These are phyloP conservation scores for Pampusana beccarii DNA, from an alignment of 2,113 vertebrate species.

Conservation along the genomic window DNA sequence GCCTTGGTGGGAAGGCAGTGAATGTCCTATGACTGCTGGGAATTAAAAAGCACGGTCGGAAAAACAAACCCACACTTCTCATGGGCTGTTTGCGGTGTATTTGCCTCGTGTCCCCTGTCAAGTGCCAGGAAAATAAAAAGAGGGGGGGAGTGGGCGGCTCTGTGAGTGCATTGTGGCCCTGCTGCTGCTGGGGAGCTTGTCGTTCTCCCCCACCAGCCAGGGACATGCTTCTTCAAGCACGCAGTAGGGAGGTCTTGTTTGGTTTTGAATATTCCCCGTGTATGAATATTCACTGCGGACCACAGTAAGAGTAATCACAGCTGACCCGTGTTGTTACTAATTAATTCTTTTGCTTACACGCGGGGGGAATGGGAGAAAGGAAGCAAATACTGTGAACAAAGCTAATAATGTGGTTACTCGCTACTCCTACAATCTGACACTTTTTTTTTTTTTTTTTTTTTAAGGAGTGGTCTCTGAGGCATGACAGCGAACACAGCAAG, in stretches of 20 bases:
- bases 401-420: not conserved
- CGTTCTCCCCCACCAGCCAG: not conserved
- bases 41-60: not conserved
- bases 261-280: not conserved
- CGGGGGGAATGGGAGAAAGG: not conserved
- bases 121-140: not conserved
- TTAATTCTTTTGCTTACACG: slow-evolving; percentile 50
- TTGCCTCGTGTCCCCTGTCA: not conserved
- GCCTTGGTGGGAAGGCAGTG: not conserved
- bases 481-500: not conserved
- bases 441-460: not conserved
- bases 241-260: slow-evolving; percentile 29
- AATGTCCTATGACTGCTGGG: not conserved
- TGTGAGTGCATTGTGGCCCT: not conserved
- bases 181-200: not conserved
- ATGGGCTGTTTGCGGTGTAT: not conserved
- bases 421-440: not conserved
- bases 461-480: not conserved
- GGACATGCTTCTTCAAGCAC: slow-evolving; percentile 12
- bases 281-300: slow-evolving; percentile 20
- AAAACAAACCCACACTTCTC: not conserved
- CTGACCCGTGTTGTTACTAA: slow-evolving; percentile 46
- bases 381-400: slow-evolving; percentile 34
- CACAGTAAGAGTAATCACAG: slow-evolving; percentile 18
- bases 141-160: not conserved